Evolutionary conservation across 2,113 vertebrate species (phyloP), one percentile per base, ranked within the genome.

Genomic region (Zosterops lateralis): DNA sequence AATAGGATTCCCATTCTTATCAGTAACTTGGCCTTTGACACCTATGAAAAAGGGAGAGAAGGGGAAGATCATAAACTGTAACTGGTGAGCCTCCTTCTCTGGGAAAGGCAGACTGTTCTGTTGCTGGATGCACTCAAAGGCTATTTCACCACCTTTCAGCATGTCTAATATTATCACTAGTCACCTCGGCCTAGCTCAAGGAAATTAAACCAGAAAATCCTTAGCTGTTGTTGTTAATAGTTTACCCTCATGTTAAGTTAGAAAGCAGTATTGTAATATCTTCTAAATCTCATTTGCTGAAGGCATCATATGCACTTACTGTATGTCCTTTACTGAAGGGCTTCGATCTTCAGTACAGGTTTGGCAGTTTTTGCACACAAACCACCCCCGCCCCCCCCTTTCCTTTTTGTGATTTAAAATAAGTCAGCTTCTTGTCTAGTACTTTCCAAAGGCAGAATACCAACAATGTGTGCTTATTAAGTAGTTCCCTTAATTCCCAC

Each of bases 21-120:
- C 97, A 25, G 98, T 96, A 84, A 99, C 99, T 85, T 97, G 99
- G 44, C 99, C 99, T 96, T 99, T 99, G 81, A 99, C 93, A 78
- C 99, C 99, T 99, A 28, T 28, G 51, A 53, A 31, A 90, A 58
- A 75, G 26, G 29, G 29, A 66, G 56, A 66, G 58, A 22, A 77
- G 67, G 42, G 88, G 89, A 92, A 48, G 70, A 48, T 89, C 26
- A 53, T 8, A 29, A 24, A 3, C 10, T 26, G 4, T 22, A 17
- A 4, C 10, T 40, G 22, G 40, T 32, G n/a, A 90, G 32, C 26
- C 8, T 26, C 53, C 31, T 67, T 8, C 38, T 44, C 56, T 1
- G 7, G 60, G 40, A 14, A 56, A 45, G 31, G n/a, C 28, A 6
- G 48, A 8, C 24, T 84, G 4, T n/a, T 66, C 36, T 29, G 24